These are phyloP conservation scores for Sarcoramphus papa DNA, from an alignment of 2,797 vertebrate species.

Conservation along the genomic window DNA sequence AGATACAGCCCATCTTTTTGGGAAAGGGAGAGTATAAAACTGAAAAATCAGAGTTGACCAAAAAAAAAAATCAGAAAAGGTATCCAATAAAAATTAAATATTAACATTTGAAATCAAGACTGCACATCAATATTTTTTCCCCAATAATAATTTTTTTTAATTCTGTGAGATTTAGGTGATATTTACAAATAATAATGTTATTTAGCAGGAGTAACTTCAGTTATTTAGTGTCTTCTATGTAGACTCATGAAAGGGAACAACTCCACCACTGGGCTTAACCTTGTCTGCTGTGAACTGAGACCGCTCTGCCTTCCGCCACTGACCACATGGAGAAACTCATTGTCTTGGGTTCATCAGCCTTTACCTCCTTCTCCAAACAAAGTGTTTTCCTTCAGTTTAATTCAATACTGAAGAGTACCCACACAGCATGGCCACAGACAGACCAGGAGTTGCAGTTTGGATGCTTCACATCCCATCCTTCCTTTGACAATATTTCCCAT, in stretches of 20 bases:
- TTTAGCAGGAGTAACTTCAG: background rate
- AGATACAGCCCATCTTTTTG: background rate
- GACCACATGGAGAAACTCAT: background rate
- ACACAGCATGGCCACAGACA: rapidly evolving
- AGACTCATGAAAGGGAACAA: background rate
- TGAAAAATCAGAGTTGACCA: background rate
- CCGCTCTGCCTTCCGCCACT: background rate
- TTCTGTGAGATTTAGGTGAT: background rate
- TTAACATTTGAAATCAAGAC: background rate
- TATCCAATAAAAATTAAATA: background rate
- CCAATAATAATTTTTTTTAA: background rate
- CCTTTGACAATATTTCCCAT: background rate
- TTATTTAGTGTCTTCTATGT: background rate
- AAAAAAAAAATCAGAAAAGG: background rate
- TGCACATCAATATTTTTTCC: background rate
- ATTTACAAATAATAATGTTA: background rate
- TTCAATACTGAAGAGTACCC: background rate
- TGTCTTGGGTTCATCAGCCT: background rate
- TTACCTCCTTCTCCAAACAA: background rate
- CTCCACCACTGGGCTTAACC: background rate
- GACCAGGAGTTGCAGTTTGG: background rate
- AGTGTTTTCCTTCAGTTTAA: background rate
- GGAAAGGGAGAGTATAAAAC: background rate
- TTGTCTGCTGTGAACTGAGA: background rate
- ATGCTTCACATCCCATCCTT: background rate